Evolutionary conservation across 2,888 invertebrate species (phyloP).

Genomic region (Ectemnius lituratus): DNA sequence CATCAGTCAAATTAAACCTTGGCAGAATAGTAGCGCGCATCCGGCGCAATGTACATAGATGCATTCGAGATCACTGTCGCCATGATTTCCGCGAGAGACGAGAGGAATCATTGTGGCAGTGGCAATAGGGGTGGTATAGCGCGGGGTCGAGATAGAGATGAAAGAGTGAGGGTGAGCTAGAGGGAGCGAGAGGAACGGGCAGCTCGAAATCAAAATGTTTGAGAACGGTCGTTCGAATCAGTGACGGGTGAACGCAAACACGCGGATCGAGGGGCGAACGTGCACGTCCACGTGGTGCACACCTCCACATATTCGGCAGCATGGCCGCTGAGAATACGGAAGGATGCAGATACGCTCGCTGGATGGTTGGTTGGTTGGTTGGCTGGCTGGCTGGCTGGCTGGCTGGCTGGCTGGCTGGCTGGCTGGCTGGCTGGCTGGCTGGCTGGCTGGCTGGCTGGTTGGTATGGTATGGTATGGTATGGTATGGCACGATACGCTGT

Average conservation of each 20-base stretch:
- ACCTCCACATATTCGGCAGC: constrained; percentile 15
- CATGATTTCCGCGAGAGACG: constrained; percentile 39
- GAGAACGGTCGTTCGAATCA: constrained; percentile 55
- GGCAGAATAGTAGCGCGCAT: background rate
- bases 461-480: too few relatives aligned
- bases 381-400: too few relatives aligned
- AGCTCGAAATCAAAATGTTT: constrained; percentile 66
- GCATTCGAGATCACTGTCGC: constrained; percentile 9
- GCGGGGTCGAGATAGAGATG: too few relatives aligned
- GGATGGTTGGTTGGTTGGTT: too few relatives aligned
- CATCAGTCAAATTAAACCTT: too few relatives aligned
- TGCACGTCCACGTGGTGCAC: constrained; percentile 13
- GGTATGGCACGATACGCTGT: too few relatives aligned
- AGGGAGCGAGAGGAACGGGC: background rate
- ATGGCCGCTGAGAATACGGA: constrained; percentile 37
- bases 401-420: too few relatives aligned
- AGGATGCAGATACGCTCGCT: constrained; percentile 40
- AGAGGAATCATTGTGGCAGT: constrained; percentile 49
- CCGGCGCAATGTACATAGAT: constrained; percentile 1
- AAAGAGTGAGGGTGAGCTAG: too few relatives aligned
- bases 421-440: too few relatives aligned
- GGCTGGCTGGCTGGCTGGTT: too few relatives aligned
- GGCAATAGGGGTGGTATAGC: constrained; percentile 32
- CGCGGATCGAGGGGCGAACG: constrained; percentile 23
- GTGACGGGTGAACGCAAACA: constrained; percentile 44